Base-by-base conservation (phyloP, 2,888 invertebrate species). In the Xylota segnis region DNA sequence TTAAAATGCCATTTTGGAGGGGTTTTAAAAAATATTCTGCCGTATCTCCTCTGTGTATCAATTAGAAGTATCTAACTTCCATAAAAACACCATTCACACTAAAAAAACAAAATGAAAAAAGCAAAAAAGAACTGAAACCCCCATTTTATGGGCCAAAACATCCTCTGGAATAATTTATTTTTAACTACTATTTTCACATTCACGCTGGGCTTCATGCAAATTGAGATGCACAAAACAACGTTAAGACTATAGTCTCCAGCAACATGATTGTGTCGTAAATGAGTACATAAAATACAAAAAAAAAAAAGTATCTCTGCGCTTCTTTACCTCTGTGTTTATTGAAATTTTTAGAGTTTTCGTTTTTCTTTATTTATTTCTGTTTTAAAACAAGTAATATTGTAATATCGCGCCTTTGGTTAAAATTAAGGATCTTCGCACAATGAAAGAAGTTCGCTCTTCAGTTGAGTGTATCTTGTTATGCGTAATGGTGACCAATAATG, bases 231-330 rank as follows among this genome's bases (percentile, higher is more conserved):
- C 54, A 54, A 70, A 84, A 65, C 43, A 84, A 71, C 43, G 65
- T 79, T 70, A 37, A 65, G 52, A 29, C 18, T 50, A 65, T 54
- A 61, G 58, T 75, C 68, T 75, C 47, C 45, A 68, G 66, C 79
- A 79, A 61, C 83, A 58, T 76, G 65, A 81, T 79, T 77, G 72
- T 56, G 77, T 87, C 86, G 76, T 87, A 86, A 86, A 86, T 76
- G 76, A 66, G 74, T 72, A 72, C 70, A 79, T 84, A 58, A 78
- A n/a, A n/a, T n/a, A n/a, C n/a, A n/a, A n/a, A n/a, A n/a, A n/a
- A n/a, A 83, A 83, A 65, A 70, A 45, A 56, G 43, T 66, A 72
- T 72, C 66, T 65, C 50, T 56, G 52, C 14, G 23, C 10, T 50
- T 43, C n/a, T 65, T 34, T 59, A 63, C 43, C 37, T 65, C 56